A percentile compares a stretch with the other conserved stretches of the same genome.
phyloP scores from a whole-genome alignment of 2,888 invertebrate genomes.

The Xanthia togata region DNA sequence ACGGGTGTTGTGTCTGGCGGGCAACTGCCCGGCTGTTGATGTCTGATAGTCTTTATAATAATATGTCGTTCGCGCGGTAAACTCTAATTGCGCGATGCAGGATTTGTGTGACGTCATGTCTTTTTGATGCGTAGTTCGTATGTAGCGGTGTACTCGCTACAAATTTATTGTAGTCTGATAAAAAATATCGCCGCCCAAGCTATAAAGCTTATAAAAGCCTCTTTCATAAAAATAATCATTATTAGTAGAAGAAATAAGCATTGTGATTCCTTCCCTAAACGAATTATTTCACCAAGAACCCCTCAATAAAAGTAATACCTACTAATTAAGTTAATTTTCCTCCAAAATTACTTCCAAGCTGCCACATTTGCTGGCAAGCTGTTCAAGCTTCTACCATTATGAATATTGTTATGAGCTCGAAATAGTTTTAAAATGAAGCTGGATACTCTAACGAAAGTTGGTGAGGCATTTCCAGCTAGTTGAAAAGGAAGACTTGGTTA shows the following conservation, averaged over 20 bases:
- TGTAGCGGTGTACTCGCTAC: too few species aligned
- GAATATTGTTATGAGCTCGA: constrained; percentile 47
- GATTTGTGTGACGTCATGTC: too few species aligned
- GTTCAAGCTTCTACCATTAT: constrained; percentile 25
- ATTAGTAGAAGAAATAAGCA: neutral
- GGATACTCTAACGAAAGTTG: constrained; percentile 19
- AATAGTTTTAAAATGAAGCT: constrained; percentile 46
- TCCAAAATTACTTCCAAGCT: constrained; percentile 12
- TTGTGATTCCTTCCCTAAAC: neutral
- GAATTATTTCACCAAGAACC: neutral
- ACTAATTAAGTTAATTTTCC: constrained; percentile 29
- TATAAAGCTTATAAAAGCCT: neutral
- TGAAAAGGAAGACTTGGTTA: constrained; percentile 25
- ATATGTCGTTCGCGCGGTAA: too few species aligned
- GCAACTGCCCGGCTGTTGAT: too few species aligned
- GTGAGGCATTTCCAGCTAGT: constrained; percentile 14
- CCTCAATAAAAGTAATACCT: neutral
- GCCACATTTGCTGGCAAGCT: constrained; percentile 34
- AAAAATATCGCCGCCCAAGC: neutral
- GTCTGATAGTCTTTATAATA: too few species aligned
- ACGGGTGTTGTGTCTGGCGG: too few species aligned
- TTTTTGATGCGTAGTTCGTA: too few species aligned
- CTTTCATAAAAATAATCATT: neutral
- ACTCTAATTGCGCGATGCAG: too few species aligned
- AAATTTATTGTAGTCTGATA: too few species aligned